Evolutionary conservation across 2,113 vertebrate species (phyloP).

Genomic region (Saccopteryx leptura): DNA sequence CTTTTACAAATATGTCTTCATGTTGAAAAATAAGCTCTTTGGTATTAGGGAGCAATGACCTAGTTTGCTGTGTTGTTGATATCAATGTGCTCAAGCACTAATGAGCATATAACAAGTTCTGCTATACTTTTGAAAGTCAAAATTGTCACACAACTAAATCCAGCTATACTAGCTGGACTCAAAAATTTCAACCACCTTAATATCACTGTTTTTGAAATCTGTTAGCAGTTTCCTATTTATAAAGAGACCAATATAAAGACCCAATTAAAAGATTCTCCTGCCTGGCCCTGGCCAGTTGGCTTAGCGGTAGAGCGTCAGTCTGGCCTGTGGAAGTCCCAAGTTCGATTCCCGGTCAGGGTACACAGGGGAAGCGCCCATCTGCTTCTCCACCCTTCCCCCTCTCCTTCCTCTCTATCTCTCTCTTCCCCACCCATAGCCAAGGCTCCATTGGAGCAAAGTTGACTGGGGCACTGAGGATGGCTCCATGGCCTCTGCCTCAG

Average conservation of each 20-base stretch:
- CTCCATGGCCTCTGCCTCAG: too few relatives aligned
- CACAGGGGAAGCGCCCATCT: too few relatives aligned
- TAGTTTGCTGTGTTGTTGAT: background rate
- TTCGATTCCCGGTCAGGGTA: too few relatives aligned
- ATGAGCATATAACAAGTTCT: background rate
- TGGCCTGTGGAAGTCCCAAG: too few relatives aligned
- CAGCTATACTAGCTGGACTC: background rate
- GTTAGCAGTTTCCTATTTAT: background rate
- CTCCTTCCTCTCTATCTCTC: too few relatives aligned
- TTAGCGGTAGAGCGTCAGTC: too few relatives aligned
- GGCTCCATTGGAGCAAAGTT: too few relatives aligned
- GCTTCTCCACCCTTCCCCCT: too few relatives aligned
- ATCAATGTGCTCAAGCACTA: background rate
- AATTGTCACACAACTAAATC: background rate
- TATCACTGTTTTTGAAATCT: background rate
- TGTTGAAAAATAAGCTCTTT: constrained; percentile 29
- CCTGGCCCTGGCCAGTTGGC: too few relatives aligned
- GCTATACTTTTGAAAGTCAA: background rate
- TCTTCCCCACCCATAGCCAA: too few relatives aligned
- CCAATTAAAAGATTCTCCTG: background rate
- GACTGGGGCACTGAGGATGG: too few relatives aligned
- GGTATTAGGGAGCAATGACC: background rate
- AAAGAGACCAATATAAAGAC: background rate
- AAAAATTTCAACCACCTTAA: constrained; percentile 10
- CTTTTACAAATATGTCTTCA: constrained; percentile 21